These are phyloP conservation scores for Parnassius mnemosyne DNA, from an alignment of 2,888 invertebrate genomes.

Conservation along the genomic window DNA sequence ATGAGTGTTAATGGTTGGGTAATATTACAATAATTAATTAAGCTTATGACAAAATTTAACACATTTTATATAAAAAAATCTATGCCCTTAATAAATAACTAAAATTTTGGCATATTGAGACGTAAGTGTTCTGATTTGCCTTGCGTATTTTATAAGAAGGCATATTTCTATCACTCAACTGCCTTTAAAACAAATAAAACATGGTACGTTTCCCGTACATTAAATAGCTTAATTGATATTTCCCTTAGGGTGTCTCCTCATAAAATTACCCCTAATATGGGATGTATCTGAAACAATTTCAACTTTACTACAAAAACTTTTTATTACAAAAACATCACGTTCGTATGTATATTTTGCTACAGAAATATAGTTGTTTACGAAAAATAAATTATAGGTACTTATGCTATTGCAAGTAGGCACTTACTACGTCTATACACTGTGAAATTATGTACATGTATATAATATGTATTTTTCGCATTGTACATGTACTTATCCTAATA, in stretches of 20 bases:
- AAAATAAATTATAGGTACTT: constrained; percentile 17
- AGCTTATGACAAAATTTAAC: not conserved
- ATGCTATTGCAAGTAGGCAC: constrained; percentile 19
- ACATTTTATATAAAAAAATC: not conserved
- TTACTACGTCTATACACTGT: constrained; percentile 17
- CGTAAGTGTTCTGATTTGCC: constrained; percentile 10
- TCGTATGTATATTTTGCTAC: constrained; percentile 21
- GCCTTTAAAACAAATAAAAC: constrained; percentile 16
- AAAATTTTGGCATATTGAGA: constrained; percentile 8
- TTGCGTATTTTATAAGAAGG: constrained; percentile 8
- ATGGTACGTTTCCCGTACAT: constrained; percentile 20
- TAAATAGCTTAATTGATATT: constrained; percentile 6
- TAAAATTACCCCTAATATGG: not conserved
- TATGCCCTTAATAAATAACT: not conserved
- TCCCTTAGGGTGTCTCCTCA: not conserved
- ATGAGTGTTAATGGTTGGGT: not conserved
- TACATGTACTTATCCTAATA: constrained; percentile 23
- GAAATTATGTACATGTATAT: constrained; percentile 21
- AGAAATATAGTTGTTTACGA: constrained; percentile 15
- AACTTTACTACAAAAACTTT: constrained; percentile 6
- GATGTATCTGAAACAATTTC: constrained; percentile 1
- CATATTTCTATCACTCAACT: constrained; percentile 1
- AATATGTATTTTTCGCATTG: constrained; percentile 24
- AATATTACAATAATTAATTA: no score
- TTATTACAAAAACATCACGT: constrained; percentile 12